Base-by-base conservation (phyloP, 2,113 vertebrate genomes). In the Sminthopsis crassicaudata region DNA sequence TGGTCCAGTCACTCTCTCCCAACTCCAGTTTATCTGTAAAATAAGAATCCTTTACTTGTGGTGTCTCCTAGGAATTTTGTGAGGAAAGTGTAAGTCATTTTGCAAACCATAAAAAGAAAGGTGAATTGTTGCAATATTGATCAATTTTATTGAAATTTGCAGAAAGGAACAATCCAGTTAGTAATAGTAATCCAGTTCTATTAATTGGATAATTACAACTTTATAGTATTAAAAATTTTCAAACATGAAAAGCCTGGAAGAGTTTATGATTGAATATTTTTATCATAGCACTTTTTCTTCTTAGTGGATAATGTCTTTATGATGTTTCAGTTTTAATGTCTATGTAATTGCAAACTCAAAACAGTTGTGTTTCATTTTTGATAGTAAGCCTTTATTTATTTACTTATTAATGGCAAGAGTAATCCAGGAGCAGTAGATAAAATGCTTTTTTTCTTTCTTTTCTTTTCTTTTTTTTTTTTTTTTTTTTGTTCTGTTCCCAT, bases 241-340 rank as follows among this genome's bases (percentile, higher is more conserved):
- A 53, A 94, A 76, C 55, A 27, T 91, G 90, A 93, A 96, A 91
- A 51, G 88, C 26, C 10, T 94, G 23, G 92, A 46, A 91, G 94
- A 96, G 0, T 53, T 90, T 46, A 23, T 91, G 30, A 8, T 23
- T 55, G 52, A 10, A 54, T 0, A 42, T 94, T 93, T 95, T 96
- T 95, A 92, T 93, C 67, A 50, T n/a, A 94, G 90, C 91, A 0
- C 91, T 91, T 95, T 91, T 95, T 90, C 26, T 94, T 93, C 52
- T 46, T 24, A 23, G 50, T 46, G 92, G 22, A 36, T 25, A n/a
- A 30, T 23, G 42, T 94, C 93, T 92, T 12, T 55, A 91, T 91
- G 26, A 84, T 57, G 53, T 53, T 93, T 57, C 51, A 46, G 12
- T 95, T 57, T 92, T 23, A 4, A 0, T 89, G 22, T 92, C 94